phyloP scores from a whole-genome alignment of 2,888 invertebrate genomes.

The Agrochola circellaris region DNA sequence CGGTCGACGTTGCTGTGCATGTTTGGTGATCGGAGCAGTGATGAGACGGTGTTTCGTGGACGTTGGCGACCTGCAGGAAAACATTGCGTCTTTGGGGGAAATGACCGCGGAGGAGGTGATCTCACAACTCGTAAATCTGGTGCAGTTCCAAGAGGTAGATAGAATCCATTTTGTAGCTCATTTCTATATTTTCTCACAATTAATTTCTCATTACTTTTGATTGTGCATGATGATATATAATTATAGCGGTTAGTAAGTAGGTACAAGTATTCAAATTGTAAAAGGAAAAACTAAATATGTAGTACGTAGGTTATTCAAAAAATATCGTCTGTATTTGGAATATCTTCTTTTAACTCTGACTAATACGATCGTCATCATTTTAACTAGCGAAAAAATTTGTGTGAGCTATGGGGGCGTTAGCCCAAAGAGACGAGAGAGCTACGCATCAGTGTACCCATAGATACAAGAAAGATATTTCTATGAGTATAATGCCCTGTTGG shows the following conservation, averaged over 20 bases:
- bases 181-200: slow-evolving; percentile 23
- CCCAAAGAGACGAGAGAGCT: no score
- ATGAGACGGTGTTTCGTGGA: slow-evolving; percentile 84
- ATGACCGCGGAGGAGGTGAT: slow-evolving; percentile 72
- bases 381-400: slow-evolving; percentile 21
- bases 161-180: slow-evolving; percentile 51
- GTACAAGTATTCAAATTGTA: slow-evolving; percentile 11
- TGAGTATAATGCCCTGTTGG: no score
- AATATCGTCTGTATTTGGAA: not conserved
- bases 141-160: slow-evolving; percentile 83
- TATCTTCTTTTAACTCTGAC: not conserved
- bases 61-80: slow-evolving; percentile 71
- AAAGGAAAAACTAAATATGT: not conserved
- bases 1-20: slow-evolving; percentile 64
- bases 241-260: not conserved
- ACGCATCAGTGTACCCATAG: not conserved
- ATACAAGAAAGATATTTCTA: no score
- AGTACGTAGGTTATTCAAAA: not conserved
- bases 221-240: slow-evolving; percentile 41
- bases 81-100: slow-evolving; percentile 50
- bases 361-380: not conserved
- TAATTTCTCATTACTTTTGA: slow-evolving; percentile 6
- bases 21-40: slow-evolving; percentile 78
- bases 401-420: not conserved
- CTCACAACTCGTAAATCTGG: slow-evolving; percentile 75